phyloP scores from a whole-genome alignment of 2,113 vertebrate species.

The Zosterops japonicus region DNA sequence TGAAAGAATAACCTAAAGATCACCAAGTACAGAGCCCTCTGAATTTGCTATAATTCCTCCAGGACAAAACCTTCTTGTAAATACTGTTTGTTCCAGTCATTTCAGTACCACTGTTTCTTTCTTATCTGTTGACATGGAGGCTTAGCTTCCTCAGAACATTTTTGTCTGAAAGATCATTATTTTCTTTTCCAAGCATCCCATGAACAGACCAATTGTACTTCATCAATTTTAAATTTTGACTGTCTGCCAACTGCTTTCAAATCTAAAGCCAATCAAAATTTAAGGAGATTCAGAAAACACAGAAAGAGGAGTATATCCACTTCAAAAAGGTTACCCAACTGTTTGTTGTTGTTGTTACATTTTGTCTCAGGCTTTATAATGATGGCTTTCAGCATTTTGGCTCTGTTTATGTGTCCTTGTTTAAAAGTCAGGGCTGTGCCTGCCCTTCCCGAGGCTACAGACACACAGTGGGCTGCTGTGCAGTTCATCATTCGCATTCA shows the following conservation, averaged over 20 bases:
- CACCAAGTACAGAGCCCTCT: not conserved
- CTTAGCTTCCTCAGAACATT: constrained; percentile 55
- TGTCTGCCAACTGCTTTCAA: constrained; percentile 44
- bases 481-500: not conserved
- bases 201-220: constrained; percentile 56
- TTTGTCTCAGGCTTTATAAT: constrained; percentile 45
- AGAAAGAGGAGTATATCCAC: constrained; percentile 39
- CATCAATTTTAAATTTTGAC: constrained; percentile 57
- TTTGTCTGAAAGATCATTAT: constrained; percentile 61
- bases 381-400: constrained; percentile 51
- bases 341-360: constrained; percentile 32
- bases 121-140: constrained; percentile 39
- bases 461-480: constrained; percentile 24
- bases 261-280: constrained; percentile 56
- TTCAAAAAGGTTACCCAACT: constrained; percentile 50
- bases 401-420: constrained; percentile 1
- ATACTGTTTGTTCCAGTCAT: not conserved
- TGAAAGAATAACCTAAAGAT: not conserved
- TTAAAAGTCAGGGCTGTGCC: constrained; percentile 10
- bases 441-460: not conserved
- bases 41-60: not conserved
- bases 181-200: constrained; percentile 50
- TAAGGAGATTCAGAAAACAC: constrained; percentile 31
- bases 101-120: constrained; percentile 36
- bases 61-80: constrained; percentile 34